phyloP scores from a whole-genome alignment of 2,888 invertebrate genomes.

The Saturnia pavonia region DNA sequence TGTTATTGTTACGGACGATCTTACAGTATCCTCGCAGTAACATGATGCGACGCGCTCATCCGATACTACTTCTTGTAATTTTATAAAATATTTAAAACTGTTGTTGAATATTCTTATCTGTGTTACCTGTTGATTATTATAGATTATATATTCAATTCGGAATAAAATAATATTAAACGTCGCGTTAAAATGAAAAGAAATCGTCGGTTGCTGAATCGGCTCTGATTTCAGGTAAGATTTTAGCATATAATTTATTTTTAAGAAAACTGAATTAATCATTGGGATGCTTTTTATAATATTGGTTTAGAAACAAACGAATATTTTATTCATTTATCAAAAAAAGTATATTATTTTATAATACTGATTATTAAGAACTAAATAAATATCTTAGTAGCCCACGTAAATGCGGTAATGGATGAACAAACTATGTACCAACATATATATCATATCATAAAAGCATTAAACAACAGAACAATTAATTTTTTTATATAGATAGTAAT shows the following conservation, averaged over 20 bases:
- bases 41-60: conserved; percentile 51
- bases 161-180: conserved; percentile 49
- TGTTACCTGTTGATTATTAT: conserved; percentile 79
- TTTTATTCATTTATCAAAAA: too few relatives aligned
- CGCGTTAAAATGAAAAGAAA: conserved; percentile 57
- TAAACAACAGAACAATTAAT: not conserved
- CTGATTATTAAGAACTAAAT: too few relatives aligned
- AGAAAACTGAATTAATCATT: not conserved
- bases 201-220: conserved; percentile 42
- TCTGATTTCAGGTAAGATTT: conserved; percentile 52
- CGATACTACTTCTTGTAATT: conserved; percentile 70
- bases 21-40: conserved; percentile 36
- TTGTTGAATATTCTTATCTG: conserved; percentile 76
- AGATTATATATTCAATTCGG: conserved; percentile 61
- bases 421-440: not conserved
- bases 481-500: not conserved
- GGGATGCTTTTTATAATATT: too few relatives aligned
- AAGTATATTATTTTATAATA: too few relatives aligned
- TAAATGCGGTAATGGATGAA: not conserved
- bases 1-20: conserved; percentile 70
- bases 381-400: not conserved
- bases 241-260: conserved; percentile 13
- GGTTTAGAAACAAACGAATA: too few relatives aligned
- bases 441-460: too few relatives aligned
- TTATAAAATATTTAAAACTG: conserved; percentile 75